phyloP scores from a whole-genome alignment of 2,113 vertebrate genomes.

The Varanus salvator region DNA sequence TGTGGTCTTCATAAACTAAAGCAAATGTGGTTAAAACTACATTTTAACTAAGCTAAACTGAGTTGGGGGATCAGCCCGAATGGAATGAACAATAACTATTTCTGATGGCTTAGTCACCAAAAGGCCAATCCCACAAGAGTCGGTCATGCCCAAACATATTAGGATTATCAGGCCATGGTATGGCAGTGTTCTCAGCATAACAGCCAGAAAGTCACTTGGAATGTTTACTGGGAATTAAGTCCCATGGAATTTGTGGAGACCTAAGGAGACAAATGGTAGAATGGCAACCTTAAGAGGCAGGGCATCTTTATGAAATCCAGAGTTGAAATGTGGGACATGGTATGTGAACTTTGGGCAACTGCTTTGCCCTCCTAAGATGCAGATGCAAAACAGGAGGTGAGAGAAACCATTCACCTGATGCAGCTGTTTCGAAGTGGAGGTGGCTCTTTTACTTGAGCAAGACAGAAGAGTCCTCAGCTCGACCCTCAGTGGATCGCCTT shows the following conservation, averaged over 20 bases:
- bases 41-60: background rate
- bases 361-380: background rate
- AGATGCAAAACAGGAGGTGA: background rate
- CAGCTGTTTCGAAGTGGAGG: constrained; percentile 62
- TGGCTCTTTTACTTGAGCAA: constrained; percentile 51
- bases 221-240: background rate
- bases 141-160: background rate
- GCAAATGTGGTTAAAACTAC: background rate
- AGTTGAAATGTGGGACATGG: background rate
- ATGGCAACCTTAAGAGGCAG: background rate
- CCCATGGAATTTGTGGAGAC: background rate
- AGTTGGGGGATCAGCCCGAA: background rate
- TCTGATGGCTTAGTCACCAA: background rate
- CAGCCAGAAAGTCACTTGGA: background rate
- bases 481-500: constrained; percentile 69
- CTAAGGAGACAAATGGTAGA: background rate
- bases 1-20: background rate
- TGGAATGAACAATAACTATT: background rate
- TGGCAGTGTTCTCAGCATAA: background rate
- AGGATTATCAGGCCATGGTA: too few species aligned
- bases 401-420: constrained; percentile 39
- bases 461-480: constrained; percentile 56
- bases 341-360: background rate
- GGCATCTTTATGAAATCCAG: background rate
- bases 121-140: background rate